Conservation (phyloP, 2,113 vertebrate species). For the Pygoscelis adeliae region DNA sequence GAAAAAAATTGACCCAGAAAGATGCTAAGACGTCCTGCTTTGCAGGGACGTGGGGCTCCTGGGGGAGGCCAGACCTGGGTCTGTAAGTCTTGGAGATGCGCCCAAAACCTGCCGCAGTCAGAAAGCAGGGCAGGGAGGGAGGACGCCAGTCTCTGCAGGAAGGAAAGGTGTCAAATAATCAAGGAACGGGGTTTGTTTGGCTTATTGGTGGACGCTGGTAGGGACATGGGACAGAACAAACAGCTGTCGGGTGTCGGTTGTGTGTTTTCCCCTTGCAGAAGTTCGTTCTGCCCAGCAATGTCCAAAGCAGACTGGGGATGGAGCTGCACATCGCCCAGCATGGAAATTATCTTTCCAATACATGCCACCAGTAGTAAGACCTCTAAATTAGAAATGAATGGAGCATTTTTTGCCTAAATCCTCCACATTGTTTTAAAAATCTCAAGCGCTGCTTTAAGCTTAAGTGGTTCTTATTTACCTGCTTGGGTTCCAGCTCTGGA, state of each 20-base stretch:
- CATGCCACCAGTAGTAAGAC: neutral
- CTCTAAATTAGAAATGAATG: neutral
- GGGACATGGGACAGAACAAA: neutral
- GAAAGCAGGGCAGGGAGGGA: neutral
- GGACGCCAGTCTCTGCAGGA: neutral
- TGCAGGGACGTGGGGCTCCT: neutral
- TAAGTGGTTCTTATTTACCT: neutral
- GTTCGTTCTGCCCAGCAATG: neutral
- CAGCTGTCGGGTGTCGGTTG: neutral
- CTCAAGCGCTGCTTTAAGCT: neutral
- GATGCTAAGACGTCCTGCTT: neutral
- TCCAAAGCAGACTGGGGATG: neutral
- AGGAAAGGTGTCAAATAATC: neutral
- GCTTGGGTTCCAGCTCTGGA: neutral
- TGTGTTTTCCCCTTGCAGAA: neutral
- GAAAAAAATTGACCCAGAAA: neutral
- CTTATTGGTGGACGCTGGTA: neutral
- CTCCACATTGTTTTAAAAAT: neutral
- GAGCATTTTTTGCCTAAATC: neutral
- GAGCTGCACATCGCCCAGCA: neutral
- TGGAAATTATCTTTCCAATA: neutral
- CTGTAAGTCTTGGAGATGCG: neutral
- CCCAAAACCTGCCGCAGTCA: neutral
- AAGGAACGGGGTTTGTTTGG: accelerated
- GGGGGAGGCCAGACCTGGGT: neutral